Conservation (phyloP, 2,797 vertebrate species). For the Emydoidea blandingii region DNA sequence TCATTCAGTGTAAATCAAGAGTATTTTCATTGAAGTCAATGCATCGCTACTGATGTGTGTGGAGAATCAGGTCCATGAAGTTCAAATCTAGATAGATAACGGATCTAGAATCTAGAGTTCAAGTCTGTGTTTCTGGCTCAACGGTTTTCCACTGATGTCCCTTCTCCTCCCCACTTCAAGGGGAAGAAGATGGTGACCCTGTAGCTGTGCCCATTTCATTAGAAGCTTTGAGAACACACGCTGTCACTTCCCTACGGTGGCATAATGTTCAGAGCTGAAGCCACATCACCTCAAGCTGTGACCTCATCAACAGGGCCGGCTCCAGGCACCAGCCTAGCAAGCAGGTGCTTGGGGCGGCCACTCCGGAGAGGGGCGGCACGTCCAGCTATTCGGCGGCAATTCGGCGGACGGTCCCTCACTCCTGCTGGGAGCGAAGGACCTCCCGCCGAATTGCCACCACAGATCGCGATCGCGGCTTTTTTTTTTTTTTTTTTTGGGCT, state of each 20-base stretch:
- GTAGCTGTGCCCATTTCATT: not conserved
- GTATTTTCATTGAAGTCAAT: not conserved
- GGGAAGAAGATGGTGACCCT: not conserved
- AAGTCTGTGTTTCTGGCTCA: not conserved
- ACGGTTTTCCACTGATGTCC: not conserved
- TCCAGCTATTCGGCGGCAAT: too few relatives aligned
- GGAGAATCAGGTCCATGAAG: not conserved
- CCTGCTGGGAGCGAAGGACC: too few relatives aligned
- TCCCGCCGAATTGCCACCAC: too few relatives aligned
- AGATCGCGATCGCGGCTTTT: too few relatives aligned
- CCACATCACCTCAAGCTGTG: slow-evolving; percentile 36
- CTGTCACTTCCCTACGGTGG: not conserved
- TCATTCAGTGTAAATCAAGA: not conserved
- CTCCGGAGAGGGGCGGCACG: too few relatives aligned
- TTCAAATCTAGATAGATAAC: not conserved
- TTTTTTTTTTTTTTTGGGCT: too few relatives aligned
- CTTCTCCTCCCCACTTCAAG: not conserved
- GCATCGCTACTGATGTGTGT: not conserved
- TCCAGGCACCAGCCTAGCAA: too few relatives aligned
- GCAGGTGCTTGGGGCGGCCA: too few relatives aligned
- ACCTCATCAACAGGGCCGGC: slow-evolving; percentile 4
- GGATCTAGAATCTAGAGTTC: not conserved
- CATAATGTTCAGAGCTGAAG: slow-evolving; percentile 3
- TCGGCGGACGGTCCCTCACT: too few relatives aligned
- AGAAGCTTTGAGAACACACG: not conserved